Base-by-base conservation (phyloP, 2,888 invertebrate species). In the Ditylenchus weischeri region DNA sequence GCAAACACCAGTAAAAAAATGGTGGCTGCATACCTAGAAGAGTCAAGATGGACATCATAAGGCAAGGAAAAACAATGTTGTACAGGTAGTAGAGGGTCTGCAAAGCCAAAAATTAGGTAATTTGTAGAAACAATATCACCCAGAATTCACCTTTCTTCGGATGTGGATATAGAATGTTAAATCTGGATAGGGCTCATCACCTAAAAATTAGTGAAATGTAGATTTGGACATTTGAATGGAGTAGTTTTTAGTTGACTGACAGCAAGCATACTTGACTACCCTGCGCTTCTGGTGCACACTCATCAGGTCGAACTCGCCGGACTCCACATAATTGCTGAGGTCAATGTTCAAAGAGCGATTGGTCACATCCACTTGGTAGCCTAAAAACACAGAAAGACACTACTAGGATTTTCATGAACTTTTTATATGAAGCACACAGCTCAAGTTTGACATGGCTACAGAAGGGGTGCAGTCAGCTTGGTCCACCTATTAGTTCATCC, bases 11-110 rank as follows among this genome's bases (percentile, higher is more conserved):
- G 29, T 2, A 29, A 29, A 29, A 29, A 29, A 29, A 29, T 29
- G 29, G 11, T 13, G 29, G 3, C 15, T 15, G 18, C 59, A 54
- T 62, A 72, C 72, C 76, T 10, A 87, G 84, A 62, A 87, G 82
- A 0, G 87, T 87, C 61, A 87, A 80, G 88, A 90, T 60, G 84
- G 87, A 59, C 90, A 87, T 84, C 85, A 87, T 85, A 77, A 87
- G 85, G 78, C 87, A 87, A 5, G 87, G 87, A 72, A 87, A 85
- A 62, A 87, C 86, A 58, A 87, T 85, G 81, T 87, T 87, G 79
- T 86, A 86, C 76, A 86, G 38, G 66, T 76, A 76, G 65, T 76
- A 76, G 13, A 76, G 65, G 7, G 73, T 76, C 70, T 71, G 47
- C 69, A 70, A 48, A 29, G n/a, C 10, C n/a, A n/a, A 15, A 29